Base-by-base conservation (phyloP, 2,888 invertebrate genomes). In the Melanargia galathea region DNA sequence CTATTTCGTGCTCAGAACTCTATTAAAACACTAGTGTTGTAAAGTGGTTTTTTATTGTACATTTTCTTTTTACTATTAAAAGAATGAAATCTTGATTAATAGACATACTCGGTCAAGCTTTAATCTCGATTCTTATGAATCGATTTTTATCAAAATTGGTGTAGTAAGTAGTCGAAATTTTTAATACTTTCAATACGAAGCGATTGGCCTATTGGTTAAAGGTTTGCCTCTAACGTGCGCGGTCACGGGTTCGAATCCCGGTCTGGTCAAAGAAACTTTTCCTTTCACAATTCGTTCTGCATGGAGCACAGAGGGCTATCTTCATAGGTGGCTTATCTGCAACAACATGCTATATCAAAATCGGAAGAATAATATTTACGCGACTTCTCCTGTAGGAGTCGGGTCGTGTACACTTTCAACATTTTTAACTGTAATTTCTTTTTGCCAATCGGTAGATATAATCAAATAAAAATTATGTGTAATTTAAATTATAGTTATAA, bases 401-500 rank as follows among this genome's bases (percentile, higher is more conserved):
- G 77, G 71, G 86, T 83, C 78, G 87, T 87, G 87, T 87, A 87
- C 86, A 77, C 83, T 84, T 84, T 82, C 85, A 63, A 87, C 77
- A 87, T 68, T 60, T 68, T 55, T 57, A 63, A 18, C 26, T 56
- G 59, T 55, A 46, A 48, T 48, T 62, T 16, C 0, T 10, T 30
- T n/a, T 51, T 51, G 13, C 16, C 49, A 18, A 49, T 33, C 20
- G 10, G 10, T 8, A 33, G 10, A 8, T 8, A 8, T 33, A 8
- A 10, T 33, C 1, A 33, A 33, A 35, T 35, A 13, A 0, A 1
- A 11, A 13, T 38, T 38, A 11, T 26, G 6, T 26, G 6, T 6
- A 26, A 6, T 26, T 5, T 6, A 26, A 3, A 26, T 26, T 30
- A 30, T 1, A 30, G 8, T 7, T 30, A 30, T 7, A 30, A 7